Conservation (phyloP, 30 jellyfish, hydroid and myxozoan species). For the Pseudorhiza aurosa region DNA sequence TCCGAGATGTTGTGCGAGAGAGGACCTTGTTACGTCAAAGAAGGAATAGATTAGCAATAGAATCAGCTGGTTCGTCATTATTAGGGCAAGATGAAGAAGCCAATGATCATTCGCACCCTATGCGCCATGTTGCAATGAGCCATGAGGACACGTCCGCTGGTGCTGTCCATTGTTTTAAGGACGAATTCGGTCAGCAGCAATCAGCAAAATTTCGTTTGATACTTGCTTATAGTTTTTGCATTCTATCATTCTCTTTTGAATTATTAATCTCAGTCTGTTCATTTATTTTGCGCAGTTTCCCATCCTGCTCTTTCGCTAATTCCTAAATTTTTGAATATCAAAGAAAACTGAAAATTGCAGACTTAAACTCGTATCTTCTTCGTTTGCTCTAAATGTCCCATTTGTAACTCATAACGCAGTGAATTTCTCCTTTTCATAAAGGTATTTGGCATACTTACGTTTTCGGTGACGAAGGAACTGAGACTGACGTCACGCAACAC, state of each 20-base stretch:
- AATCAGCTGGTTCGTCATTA: conserved; percentile 78
- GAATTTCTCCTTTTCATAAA: conserved; percentile 8
- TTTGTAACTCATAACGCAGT: no score
- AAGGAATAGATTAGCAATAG: conserved; percentile 64
- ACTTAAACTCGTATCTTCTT: no score
- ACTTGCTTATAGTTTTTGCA: no score
- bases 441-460: conserved; percentile 94
- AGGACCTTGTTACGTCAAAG: conserved; percentile 67
- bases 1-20: conserved; percentile 50
- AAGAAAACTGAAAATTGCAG: no score
- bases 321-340: no score
- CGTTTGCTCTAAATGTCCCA: no score
- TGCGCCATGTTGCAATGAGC: conserved; percentile 80
- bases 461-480: conserved; percentile 66
- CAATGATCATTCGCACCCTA: conserved; percentile 26
- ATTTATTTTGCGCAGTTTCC: no score
- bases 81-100: conserved; percentile 70
- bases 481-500: conserved; percentile 10
- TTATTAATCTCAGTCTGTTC: no score
- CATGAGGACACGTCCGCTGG: conserved; percentile 96
- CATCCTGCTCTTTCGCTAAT: no score
- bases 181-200: conserved; percentile 86
- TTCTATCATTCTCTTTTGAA: no score
- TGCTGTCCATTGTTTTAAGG: conserved; percentile 96
- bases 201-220: no score